Percentiles rank a stretch among this genome's conserved stretches.
Conservation (phyloP, 1,140 invertebrate species). For the Apis laboriosa region DNA sequence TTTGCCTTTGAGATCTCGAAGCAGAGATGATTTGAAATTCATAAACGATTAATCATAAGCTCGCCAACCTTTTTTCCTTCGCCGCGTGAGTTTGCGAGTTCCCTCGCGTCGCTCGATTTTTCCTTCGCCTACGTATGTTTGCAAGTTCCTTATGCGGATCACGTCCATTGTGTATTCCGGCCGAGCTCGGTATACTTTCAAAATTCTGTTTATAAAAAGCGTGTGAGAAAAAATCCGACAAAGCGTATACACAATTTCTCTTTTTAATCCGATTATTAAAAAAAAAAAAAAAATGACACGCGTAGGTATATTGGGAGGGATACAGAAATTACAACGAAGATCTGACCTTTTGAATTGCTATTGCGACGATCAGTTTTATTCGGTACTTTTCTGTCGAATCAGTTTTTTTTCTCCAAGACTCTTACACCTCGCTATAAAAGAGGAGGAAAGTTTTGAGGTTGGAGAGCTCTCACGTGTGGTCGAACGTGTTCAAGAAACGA, state of each 20-base stretch:
- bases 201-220: slow-evolving; percentile 12
- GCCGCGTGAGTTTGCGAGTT: background rate
- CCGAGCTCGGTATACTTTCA: background rate
- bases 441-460: no score
- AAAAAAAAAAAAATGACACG: no score
- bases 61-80: background rate
- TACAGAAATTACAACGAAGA: no score
- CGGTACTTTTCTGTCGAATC: no score
- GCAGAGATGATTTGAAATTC: slow-evolving; percentile 19
- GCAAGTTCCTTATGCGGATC: background rate
- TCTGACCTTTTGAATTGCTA: no score
- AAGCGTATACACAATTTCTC: background rate
- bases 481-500: no score
- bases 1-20: slow-evolving; percentile 9
- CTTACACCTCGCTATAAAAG: no score
- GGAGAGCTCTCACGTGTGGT: no score
- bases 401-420: no score
- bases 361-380: no score
- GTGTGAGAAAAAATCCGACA: background rate
- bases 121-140: background rate
- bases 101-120: background rate
- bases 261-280: no score
- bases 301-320: no score
- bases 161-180: background rate
- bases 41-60: background rate